Evolutionary conservation across 2,888 invertebrate genomes (phyloP), one percentile per base, ranked within the genome.

Genomic region (Limnephilus rhombicus): DNA sequence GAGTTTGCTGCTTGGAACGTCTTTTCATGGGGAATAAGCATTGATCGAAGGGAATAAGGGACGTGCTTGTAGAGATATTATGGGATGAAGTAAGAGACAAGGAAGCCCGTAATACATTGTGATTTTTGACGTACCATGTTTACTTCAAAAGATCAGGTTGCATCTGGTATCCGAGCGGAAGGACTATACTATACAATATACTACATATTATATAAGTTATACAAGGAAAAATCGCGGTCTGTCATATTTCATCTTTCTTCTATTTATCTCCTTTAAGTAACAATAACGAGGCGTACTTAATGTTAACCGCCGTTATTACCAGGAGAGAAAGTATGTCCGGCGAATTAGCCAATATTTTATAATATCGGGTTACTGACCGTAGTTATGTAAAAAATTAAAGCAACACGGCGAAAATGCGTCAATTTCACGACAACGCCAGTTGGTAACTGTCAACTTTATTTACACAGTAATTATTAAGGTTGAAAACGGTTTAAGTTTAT

Each of bases 291-390:
- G 34, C 31, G 31, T 31, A 0, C 15, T 82, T 31, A 34, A 82
- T 82, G 18, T 82, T 82, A 34, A 82, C 82, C 82, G 34, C 34
- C 34, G 15, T 29, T 18, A 34, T 82, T 34, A 31, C 29, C 82
- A 82, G 13, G 29, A 82, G 82, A 82, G 82, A 82, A 82, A 82
- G 82, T 82, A 34, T 82, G 31, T 82, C 34, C 31, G 82, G 31
- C 5, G n/a, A 68, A 68, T 68, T 68, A 24, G 68, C 68, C 68
- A 68, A 68, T 41, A 37, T 86, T 86, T 86, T 45, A n/a, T 45
- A 86, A 86, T 45, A 45, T 45, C 86, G 45, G 45, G 45, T 86
- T 49, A 45, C 41, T 86, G 86, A 86, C 86, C 49, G 86, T n/a
- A 29, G 86, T 45, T 86, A 86, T 45, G n/a, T 41, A 86, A 86